Evolutionary conservation across 2,113 vertebrate species (phyloP).

Genomic region (Vimba vimba): DNA sequence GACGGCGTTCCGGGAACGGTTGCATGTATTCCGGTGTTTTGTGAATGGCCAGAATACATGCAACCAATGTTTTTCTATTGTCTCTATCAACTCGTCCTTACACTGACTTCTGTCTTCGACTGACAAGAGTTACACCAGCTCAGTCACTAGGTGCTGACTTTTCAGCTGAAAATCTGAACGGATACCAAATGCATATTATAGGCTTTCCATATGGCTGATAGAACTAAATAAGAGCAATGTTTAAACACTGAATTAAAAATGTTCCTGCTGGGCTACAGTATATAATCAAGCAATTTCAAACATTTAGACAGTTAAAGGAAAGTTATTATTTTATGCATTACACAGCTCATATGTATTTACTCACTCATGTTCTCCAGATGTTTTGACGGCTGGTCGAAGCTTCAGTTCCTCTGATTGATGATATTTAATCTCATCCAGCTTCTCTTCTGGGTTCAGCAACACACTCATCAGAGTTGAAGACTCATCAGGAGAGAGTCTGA

Average conservation of each 20-base stretch:
- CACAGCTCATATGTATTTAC: not conserved
- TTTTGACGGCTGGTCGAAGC: not conserved
- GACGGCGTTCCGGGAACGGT: accelerated
- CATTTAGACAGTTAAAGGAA: not conserved
- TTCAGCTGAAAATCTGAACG: no score
- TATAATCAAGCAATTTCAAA: not conserved
- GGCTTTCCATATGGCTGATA: no score
- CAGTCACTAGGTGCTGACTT: no score
- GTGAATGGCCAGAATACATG: no score
- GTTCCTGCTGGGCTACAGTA: not conserved
- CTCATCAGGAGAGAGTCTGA: not conserved
- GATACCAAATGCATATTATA: no score
- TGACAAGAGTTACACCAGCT: no score
- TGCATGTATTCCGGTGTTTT: no score
- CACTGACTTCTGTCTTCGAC: no score
- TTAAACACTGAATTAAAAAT: not conserved
- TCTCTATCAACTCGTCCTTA: no score
- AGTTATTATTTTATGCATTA: not conserved
- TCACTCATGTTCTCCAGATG: not conserved
- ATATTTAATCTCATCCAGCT: not conserved
- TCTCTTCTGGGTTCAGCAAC: not conserved
- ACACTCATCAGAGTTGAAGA: not conserved
- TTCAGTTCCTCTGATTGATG: not conserved
- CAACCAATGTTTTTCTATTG: no score
- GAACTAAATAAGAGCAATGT: not conserved